Evolutionary conservation across 2,113 vertebrate genomes (phyloP).

Genomic region (human): DNA sequence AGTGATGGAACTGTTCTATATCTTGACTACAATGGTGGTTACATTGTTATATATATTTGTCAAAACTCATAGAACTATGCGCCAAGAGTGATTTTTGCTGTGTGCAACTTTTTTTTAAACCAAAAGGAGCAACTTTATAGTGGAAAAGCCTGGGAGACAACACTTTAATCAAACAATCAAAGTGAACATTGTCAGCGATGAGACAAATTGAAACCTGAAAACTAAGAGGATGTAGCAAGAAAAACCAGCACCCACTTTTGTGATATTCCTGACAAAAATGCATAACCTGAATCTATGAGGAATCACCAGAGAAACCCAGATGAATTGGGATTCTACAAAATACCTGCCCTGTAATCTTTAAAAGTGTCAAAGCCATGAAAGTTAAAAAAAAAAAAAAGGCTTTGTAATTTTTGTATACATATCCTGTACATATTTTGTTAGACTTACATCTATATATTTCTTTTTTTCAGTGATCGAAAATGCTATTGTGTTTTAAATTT

Average conservation of each 20-base stretch:
- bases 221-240: too few species aligned
- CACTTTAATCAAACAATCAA: neutral
- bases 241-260: neutral
- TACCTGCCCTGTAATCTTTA: neutral
- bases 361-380: neutral
- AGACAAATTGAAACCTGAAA: neutral
- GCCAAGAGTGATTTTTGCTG: neutral
- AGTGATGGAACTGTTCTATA: neutral
- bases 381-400: neutral
- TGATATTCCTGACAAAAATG: neutral
- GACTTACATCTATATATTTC: neutral
- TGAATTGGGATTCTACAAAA: neutral
- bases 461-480: neutral
- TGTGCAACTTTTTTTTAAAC: neutral
- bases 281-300: neutral
- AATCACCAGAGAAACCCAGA: neutral
- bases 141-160: neutral
- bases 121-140: neutral
- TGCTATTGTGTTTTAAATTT: neutral
- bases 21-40: neutral
- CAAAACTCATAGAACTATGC: neutral
- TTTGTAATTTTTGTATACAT: neutral
- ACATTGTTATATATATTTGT: neutral
- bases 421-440: neutral
- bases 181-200: neutral